These are phyloP conservation scores for Rhinopomastus cyanomelas DNA, from an alignment of 2,113 vertebrate species.

Conservation along the genomic window DNA sequence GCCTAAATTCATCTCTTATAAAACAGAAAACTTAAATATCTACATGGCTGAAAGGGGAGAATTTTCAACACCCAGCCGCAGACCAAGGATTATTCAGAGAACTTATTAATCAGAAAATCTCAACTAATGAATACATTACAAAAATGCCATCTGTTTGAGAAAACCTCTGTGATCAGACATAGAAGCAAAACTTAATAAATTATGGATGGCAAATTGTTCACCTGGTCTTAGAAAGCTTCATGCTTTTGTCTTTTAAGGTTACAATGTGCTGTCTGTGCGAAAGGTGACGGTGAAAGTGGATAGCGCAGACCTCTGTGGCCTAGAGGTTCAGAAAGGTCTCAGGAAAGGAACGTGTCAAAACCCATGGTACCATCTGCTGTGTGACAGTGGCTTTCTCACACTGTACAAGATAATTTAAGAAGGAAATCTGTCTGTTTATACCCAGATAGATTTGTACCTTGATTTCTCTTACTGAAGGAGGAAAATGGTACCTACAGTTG, in stretches of 20 bases:
- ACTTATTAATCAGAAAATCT: neutral
- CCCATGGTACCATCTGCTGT: neutral
- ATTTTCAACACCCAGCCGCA: neutral
- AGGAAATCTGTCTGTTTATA: neutral
- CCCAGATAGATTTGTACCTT: neutral
- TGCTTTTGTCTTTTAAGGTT: neutral
- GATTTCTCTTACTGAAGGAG: neutral
- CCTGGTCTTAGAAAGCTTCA: neutral
- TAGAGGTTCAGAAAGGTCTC: neutral
- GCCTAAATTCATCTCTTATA: slow-evolving; percentile 1
- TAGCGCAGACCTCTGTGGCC: neutral
- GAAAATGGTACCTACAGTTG: neutral
- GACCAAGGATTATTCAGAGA: neutral
- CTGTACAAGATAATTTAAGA: neutral
- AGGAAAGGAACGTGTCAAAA: neutral
- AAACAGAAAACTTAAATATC: neutral
- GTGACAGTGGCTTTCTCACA: neutral
- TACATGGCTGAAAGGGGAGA: neutral
- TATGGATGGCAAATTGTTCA: neutral
- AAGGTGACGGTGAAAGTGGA: neutral
- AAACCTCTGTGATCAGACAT: neutral
- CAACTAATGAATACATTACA: neutral
- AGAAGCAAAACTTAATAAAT: neutral
- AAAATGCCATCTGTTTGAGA: neutral
- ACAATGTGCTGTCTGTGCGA: neutral